A percentile compares a stretch with the other conserved stretches of the same genome.
Evolutionary conservation across 1,140 invertebrate genomes (phyloP).

Genomic region (Drosophila sucinea): DNA sequence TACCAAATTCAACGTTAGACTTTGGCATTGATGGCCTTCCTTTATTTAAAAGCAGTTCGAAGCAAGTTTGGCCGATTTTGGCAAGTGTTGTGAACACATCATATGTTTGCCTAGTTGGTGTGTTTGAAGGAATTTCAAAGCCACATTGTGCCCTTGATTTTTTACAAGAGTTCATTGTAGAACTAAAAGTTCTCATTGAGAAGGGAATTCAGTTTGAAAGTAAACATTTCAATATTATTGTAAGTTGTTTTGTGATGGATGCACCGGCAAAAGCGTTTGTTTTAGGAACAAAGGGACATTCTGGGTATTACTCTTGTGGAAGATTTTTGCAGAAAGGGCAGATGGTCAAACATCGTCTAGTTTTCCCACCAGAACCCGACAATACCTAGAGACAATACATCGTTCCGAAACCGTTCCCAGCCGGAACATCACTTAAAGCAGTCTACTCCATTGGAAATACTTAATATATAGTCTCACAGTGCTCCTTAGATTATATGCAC

Average conservation of each 20-base stretch:
- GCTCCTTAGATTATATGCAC: conserved; percentile 38
- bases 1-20: conserved; percentile 25
- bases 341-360: conserved; percentile 30
- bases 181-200: conserved; percentile 32
- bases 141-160: conserved; percentile 36
- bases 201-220: conserved; percentile 30
- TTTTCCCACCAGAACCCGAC: conserved; percentile 31
- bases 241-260: conserved; percentile 36
- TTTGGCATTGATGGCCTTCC: conserved; percentile 43
- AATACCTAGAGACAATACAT: conserved; percentile 24
- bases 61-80: conserved; percentile 43
- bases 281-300: conserved; percentile 39
- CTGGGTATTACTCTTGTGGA: conserved; percentile 32
- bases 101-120: conserved; percentile 35
- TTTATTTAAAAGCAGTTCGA: conserved; percentile 37
- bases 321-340: conserved; percentile 39
- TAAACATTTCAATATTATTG: conserved; percentile 26
- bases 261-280: conserved; percentile 39
- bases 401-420: conserved; percentile 24
- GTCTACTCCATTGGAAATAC: conserved; percentile 32
- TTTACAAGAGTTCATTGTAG: conserved; percentile 38
- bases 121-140: conserved; percentile 41
- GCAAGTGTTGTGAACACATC: conserved; percentile 30
- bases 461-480: conserved; percentile 34
- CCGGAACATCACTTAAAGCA: conserved; percentile 40